phyloP scores from a whole-genome alignment of 2,113 vertebrate genomes.

The Bettongia penicillata region DNA sequence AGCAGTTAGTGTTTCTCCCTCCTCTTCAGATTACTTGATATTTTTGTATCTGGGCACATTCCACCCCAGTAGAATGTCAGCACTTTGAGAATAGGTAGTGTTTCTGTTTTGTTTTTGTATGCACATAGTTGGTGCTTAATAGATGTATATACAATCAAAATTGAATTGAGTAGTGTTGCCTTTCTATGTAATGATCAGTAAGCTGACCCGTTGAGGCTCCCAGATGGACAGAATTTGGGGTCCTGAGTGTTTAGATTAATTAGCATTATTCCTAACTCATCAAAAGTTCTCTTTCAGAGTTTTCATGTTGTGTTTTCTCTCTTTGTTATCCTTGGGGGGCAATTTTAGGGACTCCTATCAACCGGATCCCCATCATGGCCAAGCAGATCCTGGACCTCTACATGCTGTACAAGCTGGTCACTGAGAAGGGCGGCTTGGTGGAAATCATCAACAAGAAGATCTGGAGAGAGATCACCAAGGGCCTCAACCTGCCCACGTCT shows the following conservation, averaged over 20 bases:
- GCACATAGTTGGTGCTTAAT: neutral
- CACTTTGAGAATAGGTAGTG: no score
- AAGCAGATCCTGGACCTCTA: slow-evolving; percentile 98
- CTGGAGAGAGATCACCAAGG: slow-evolving; percentile 99
- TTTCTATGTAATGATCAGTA: neutral
- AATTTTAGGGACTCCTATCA: slow-evolving; percentile 95
- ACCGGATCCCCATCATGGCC: slow-evolving; percentile 98
- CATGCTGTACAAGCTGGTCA: slow-evolving; percentile 97
- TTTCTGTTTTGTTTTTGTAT: neutral
- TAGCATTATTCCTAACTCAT: neutral
- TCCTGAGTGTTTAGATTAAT: neutral
- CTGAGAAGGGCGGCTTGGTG: slow-evolving; percentile 97
- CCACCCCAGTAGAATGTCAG: no score
- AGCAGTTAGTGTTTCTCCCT: neutral
- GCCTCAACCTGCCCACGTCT: slow-evolving; percentile 96
- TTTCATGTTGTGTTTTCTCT: neutral
- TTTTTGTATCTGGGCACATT: neutral
- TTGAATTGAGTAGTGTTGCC: no score
- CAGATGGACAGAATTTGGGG: neutral
- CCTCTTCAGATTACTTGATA: neutral
- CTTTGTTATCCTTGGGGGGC: slow-evolving; percentile 21
- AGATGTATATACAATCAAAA: neutral
- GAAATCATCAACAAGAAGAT: slow-evolving; percentile 99
- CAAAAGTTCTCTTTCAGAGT: neutral
- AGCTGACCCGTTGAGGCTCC: neutral